Conservation (phyloP, 2,888 invertebrate genomes). For the Diabrotica balteata region DNA sequence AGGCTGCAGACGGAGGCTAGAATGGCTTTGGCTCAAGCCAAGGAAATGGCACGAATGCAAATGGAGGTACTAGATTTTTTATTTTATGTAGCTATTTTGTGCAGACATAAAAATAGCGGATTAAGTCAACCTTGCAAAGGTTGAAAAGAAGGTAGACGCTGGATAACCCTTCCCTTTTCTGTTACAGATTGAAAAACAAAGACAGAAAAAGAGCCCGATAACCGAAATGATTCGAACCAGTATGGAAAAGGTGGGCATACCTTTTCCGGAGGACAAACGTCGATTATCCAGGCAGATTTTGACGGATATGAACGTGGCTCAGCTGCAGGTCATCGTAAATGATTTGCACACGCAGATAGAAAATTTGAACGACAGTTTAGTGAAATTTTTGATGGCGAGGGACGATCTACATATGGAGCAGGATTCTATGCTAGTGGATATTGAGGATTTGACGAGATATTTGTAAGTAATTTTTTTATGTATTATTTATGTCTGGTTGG, state of each 20-base stretch:
- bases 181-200: slow-evolving; percentile 68
- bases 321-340: slow-evolving; percentile 92
- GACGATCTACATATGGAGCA: slow-evolving; percentile 98
- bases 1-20: slow-evolving; percentile 86
- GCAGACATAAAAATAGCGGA: not conserved
- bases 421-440: slow-evolving; percentile 96
- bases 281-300: slow-evolving; percentile 84
- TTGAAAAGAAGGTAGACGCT: too few relatives aligned
- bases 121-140: too few relatives aligned
- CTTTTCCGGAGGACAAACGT: slow-evolving; percentile 82
- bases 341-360: slow-evolving; percentile 94
- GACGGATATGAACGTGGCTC: slow-evolving; percentile 92
- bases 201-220: slow-evolving; percentile 79
- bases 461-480: slow-evolving; percentile 68
- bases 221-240: slow-evolving; percentile 85
- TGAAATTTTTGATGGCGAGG: slow-evolving; percentile 86
- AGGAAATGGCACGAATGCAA: slow-evolving; percentile 90
- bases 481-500: too few relatives aligned
- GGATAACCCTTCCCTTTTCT: not conserved
- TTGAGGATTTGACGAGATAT: slow-evolving; percentile 92
- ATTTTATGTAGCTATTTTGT: not conserved
- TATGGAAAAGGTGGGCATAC: slow-evolving; percentile 82
- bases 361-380: slow-evolving; percentile 87
- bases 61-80: slow-evolving; percentile 71
- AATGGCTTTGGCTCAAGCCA: slow-evolving; percentile 87